Evolutionary conservation across 2,888 invertebrate species (phyloP).

Genomic region (Plagodis pulveraria): DNA sequence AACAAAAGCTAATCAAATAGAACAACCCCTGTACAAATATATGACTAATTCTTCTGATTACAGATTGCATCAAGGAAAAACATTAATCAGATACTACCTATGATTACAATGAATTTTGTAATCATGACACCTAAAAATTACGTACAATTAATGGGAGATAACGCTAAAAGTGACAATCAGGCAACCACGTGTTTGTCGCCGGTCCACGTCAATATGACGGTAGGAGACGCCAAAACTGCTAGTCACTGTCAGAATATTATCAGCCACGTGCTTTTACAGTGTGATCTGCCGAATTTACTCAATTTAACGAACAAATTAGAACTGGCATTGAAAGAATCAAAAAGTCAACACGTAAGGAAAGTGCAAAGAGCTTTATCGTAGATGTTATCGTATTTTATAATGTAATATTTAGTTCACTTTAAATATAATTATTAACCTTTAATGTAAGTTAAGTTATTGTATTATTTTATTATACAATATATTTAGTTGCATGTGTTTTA

Average conservation of each 20-base stretch:
- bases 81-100: conserved; percentile 65
- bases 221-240: conserved; percentile 71
- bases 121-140: conserved; percentile 65
- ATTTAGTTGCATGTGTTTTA: too few species aligned
- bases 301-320: conserved; percentile 82
- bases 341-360: conserved; percentile 83
- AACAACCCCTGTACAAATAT: background rate
- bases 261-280: conserved; percentile 73
- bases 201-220: conserved; percentile 54
- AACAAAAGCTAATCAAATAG: background rate
- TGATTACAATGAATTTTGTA: conserved; percentile 70
- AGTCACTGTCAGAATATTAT: conserved; percentile 75
- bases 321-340: conserved; percentile 83
- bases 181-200: conserved; percentile 35
- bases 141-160: conserved; percentile 47
- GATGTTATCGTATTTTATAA: background rate
- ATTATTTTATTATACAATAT: too few species aligned
- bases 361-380: conserved; percentile 74
- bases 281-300: conserved; percentile 83
- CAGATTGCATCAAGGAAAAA: conserved; percentile 68
- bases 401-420: too few species aligned
- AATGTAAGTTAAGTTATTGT: too few species aligned
- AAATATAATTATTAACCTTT: too few species aligned
- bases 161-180: conserved; percentile 29
- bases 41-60: conserved; percentile 25